Conservation (phyloP, 2,888 invertebrate species). For the Morpho helenor region DNA sequence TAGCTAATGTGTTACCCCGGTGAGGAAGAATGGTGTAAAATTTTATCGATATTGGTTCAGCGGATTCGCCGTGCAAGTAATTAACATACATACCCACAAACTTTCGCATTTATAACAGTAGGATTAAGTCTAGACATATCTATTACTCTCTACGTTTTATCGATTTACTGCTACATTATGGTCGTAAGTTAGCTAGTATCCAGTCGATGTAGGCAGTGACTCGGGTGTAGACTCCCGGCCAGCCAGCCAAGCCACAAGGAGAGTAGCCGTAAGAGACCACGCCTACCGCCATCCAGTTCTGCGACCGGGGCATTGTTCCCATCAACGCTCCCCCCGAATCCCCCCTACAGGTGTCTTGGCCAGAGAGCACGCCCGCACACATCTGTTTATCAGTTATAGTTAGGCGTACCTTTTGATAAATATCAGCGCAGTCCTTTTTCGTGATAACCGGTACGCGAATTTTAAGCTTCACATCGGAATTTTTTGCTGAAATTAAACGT, state of each 20-base stretch:
- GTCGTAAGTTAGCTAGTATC: conserved; percentile 79
- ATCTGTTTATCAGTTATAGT: conserved; percentile 75
- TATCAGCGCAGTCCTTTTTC: conserved; percentile 63
- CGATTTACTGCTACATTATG: conserved; percentile 34
- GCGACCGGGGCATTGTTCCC: conserved; percentile 42
- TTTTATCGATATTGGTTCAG: too few relatives aligned
- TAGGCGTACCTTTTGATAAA: conserved; percentile 71
- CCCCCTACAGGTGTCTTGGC: conserved; percentile 82
- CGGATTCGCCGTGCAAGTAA: too few relatives aligned
- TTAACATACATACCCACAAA: too few relatives aligned
- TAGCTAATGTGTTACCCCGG: too few relatives aligned
- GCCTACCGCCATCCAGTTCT: conserved; percentile 79
- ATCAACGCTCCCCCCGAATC: conserved; percentile 85
- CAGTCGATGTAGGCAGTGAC: conserved; percentile 82
- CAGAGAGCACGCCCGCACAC: conserved; percentile 81
- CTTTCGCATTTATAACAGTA: too few relatives aligned
- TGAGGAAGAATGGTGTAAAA: too few relatives aligned
- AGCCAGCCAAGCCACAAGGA: conserved; percentile 74
- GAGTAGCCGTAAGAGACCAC: conserved; percentile 76
- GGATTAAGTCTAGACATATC: too few relatives aligned
- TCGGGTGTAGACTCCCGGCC: conserved; percentile 85
- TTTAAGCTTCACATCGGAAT: conserved; percentile 78
- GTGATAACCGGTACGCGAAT: conserved; percentile 61
- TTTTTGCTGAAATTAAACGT: conserved; percentile 48
- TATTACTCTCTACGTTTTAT: too few relatives aligned